Conservation (phyloP, 2,888 invertebrate genomes). For the Drosophila nr. medialis region DNA sequence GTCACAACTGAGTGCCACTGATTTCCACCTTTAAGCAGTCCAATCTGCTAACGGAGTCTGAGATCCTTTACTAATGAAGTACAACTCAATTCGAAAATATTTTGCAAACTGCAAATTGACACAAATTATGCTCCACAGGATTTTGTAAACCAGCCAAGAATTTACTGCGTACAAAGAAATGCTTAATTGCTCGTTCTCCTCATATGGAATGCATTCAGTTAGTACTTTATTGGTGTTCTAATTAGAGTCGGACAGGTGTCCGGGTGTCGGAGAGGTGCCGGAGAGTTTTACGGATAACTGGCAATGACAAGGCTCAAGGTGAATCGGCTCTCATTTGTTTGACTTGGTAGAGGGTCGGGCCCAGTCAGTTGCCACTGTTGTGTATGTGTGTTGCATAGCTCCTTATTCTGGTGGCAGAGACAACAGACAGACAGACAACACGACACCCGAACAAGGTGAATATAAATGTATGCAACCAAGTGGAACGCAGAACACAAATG, state of each 20-base stretch:
- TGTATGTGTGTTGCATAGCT: conserved; percentile 37
- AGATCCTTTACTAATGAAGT: conserved; percentile 42
- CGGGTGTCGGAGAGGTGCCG: not conserved
- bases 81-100: conserved; percentile 47
- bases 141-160: conserved; percentile 36
- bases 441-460: conserved; percentile 52
- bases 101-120: conserved; percentile 27
- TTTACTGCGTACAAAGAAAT: conserved; percentile 20
- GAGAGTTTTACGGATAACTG: not conserved
- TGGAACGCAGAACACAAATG: conserved; percentile 41
- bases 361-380: conserved; percentile 25
- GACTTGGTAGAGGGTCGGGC: conserved; percentile 6
- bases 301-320: conserved; percentile 57
- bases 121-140: conserved; percentile 23
- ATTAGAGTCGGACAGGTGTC: conserved; percentile 67
- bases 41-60: conserved; percentile 37
- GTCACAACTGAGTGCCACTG: conserved; percentile 33
- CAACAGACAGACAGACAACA: conserved; percentile 37
- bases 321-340: conserved; percentile 37
- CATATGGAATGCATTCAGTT: conserved; percentile 33
- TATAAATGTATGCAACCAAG: conserved; percentile 41
- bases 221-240: conserved; percentile 76
- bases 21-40: conserved; percentile 42
- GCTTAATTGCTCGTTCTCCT: not conserved
- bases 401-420: conserved; percentile 44